Evolutionary conservation across 2,113 vertebrate genomes (phyloP).

Genomic region (Corythoichthys haematopterus): DNA sequence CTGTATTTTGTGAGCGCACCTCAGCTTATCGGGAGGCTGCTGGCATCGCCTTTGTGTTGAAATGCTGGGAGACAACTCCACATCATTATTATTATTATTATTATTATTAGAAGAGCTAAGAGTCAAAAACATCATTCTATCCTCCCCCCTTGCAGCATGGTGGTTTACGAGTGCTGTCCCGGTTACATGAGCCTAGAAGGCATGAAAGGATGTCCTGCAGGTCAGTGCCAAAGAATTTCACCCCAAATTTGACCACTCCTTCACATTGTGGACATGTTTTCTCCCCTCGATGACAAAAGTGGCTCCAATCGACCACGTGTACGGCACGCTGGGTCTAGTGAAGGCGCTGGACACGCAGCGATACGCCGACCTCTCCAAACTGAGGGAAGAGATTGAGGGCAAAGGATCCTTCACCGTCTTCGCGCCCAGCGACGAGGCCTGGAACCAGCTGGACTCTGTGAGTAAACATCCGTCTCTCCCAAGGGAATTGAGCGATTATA

Average conservation of each 20-base stretch:
- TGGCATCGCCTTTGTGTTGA: background rate
- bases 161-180: constrained; percentile 94
- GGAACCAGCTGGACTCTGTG: constrained; percentile 81
- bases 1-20: background rate
- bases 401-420: constrained; percentile 88
- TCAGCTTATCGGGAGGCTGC: background rate
- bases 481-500: too few relatives aligned
- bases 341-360: constrained; percentile 78
- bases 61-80: background rate
- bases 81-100: too few relatives aligned
- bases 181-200: constrained; percentile 91
- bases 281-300: constrained; percentile 61
- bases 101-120: background rate
- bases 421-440: constrained; percentile 91
- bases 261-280: background rate
- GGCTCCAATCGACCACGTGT: constrained; percentile 91
- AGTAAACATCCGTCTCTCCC: constrained; percentile 40
- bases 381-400: constrained; percentile 85
- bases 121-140: background rate
- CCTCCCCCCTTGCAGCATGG: constrained; percentile 62
- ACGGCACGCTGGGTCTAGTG: constrained; percentile 85
- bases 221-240: constrained; percentile 62
- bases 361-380: constrained; percentile 79
- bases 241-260: background rate
- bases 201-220: constrained; percentile 87